Conservation (phyloP, 1,140 invertebrate genomes). For the Papilio machaon region DNA sequence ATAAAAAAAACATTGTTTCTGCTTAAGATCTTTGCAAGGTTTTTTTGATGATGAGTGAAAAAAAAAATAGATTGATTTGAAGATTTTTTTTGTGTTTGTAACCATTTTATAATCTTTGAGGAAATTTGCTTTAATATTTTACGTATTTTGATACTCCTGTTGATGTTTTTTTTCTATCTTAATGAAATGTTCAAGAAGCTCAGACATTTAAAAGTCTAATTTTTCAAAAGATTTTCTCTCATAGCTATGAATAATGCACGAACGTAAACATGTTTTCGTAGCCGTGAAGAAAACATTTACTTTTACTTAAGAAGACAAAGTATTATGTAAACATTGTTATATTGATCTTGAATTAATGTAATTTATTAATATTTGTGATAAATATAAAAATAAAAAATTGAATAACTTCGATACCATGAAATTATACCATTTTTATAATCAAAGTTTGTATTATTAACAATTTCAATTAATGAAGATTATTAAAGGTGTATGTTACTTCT, state of each 20-base stretch:
- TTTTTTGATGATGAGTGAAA: too few species aligned
- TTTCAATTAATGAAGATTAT: too few species aligned
- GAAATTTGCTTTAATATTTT: not conserved
- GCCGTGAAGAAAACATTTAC: conserved; percentile 12
- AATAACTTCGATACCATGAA: not conserved
- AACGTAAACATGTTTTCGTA: conserved; percentile 23
- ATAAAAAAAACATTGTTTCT: too few species aligned
- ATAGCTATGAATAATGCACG: not conserved
- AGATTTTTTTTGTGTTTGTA: not conserved
- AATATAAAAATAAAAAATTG: not conserved
- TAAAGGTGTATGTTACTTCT: too few species aligned
- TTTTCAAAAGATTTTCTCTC: conserved; percentile 8
- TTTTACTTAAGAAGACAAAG: conserved; percentile 6
- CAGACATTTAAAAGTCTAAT: conserved; percentile 9
- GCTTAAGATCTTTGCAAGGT: too few species aligned
- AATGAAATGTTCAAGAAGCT: conserved; percentile 1
- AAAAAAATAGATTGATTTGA: too few species aligned
- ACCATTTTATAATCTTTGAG: not conserved
- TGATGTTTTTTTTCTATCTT: conserved; percentile 1
- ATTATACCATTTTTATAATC: not conserved
- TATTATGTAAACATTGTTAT: not conserved
- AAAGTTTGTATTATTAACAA: too few species aligned
- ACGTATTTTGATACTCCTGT: not conserved
- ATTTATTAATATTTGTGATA: not conserved
- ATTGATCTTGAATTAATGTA: not conserved